A percentile compares a stretch with the other conserved stretches of the same genome.
Evolutionary conservation across 2,797 vertebrate species (phyloP).

Genomic region (Parauchenoglanis ngamensis): DNA sequence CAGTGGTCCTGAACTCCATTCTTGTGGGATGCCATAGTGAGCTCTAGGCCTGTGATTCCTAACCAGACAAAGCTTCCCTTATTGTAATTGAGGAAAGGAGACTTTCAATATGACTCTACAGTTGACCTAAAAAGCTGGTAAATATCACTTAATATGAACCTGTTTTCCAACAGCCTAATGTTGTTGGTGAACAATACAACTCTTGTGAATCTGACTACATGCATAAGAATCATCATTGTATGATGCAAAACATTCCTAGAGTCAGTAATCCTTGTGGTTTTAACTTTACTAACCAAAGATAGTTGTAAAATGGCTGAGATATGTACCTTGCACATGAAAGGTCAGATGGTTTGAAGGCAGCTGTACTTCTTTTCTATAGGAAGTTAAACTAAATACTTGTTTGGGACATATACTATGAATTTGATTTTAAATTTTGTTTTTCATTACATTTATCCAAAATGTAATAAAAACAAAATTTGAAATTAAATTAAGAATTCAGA

Average conservation of each 20-base stretch:
- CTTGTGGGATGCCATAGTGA: not conserved
- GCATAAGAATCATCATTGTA: not conserved
- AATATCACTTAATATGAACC: constrained; percentile 16
- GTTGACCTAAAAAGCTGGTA: constrained; percentile 13
- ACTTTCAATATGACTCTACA: not conserved
- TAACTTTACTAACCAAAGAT: not conserved
- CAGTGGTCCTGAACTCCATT: not conserved
- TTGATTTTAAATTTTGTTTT: not conserved
- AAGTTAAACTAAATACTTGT: not conserved
- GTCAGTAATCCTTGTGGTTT: not conserved
- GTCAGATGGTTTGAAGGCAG: not conserved
- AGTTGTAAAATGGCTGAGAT: not conserved
- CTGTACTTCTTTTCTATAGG: not conserved
- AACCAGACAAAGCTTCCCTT: constrained; percentile 1
- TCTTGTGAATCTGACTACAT: not conserved
- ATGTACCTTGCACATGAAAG: not conserved
- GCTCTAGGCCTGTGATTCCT: not conserved
- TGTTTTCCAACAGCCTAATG: not conserved
- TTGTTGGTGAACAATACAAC: not conserved
- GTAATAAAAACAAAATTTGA: no score
- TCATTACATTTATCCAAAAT: no score
- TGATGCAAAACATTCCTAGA: not conserved
- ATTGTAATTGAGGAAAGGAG: not conserved
- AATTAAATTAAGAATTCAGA: no score
- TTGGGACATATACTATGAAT: not conserved